Evolutionary conservation across 2,113 vertebrate species (phyloP), one percentile per base, ranked within the genome.

Genomic region (Pachyramphus minor): DNA sequence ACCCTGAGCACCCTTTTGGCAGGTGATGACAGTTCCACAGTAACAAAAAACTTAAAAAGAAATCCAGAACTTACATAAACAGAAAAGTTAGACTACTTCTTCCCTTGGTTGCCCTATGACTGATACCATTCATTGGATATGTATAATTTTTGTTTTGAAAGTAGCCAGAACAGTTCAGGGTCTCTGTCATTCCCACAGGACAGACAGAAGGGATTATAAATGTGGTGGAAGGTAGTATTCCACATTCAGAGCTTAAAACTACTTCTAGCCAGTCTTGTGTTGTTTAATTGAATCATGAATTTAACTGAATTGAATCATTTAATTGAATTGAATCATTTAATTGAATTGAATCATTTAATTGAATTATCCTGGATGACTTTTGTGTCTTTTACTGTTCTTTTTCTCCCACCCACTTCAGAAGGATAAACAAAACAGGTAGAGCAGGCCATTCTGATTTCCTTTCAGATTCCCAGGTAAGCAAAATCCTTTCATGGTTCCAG

Each of bases 1-100:
- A 91, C 49, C 24, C 44, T 80, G 41, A 96, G 91, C 71, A 93
- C 76, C 84, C 84, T 59, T 44, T 69, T 90, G 71, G 62, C 92
- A 88, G 28, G n/a, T 84, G 42, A 35, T 76, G 55, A 77, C 41
- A 87, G 35, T 58, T 97, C 59, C 76, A 87, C 58, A 90, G 72
- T 63, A 80, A 95, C 35, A 89, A 67, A 67, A 93, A 81, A 93
- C 52, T 89, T 85, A 24, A 28, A 62, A 85, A 82, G 90, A 95
- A 95, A 94, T 41, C 21, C 50, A 91, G 93, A 96, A 89, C n/a
- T 92, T 86, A 91, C 6, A 90, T 24, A 84, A 96, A 30, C 4
- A 81, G 79, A 35, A 6, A 50, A 77, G 7, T 56, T 31, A 77
- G 24, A 45, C 31, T 87, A 27, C 33, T 91, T 78, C 47, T 88